Evolutionary conservation across 2,113 vertebrate genomes (phyloP), one percentile per base, ranked within the genome.

Genomic region (Sardina pilchardus): DNA sequence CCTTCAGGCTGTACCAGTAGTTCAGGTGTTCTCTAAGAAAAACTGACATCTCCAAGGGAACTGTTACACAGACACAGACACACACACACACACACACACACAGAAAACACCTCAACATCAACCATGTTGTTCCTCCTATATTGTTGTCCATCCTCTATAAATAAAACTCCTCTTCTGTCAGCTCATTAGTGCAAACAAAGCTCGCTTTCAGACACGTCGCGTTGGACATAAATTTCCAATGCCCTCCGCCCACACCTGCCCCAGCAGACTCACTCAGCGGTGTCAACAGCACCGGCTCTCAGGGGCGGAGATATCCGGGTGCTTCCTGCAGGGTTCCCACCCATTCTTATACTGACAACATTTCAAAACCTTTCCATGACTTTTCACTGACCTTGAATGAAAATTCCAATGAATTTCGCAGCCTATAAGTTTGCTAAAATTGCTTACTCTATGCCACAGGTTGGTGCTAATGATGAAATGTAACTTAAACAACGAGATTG

Each of bases 1-100:
- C 97, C 89, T 99, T 99, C 88, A 99, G 94, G 93, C 97, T 99
- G 93, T 99, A 99, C 98, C 98, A 99, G 93, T 99, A 99, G 93
- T 99, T 99, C 84, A 99, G 91, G 91, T 99, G 97, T 88, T 99
- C 98, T 89, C 98, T 92, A 88, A 98, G 82, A 90, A 99, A 98
- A n/a, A 99, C 98, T 0, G 96, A 96, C 98, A 99, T 97, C 94
- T 99, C 98, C 92, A 98, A 92, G 84, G 98, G 98, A 92, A 99
- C 98, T 99, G 94, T 81, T 78, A 34, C 30, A 78, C 63, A 71
- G 26, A 71, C 63, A 71, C 63, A 71, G 26, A 71, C 63, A 71
- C 63, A 71, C 21, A 39, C 14, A 39, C 30, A 78, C 71, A 34
- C 6, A 71, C 63, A 71, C 63, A 34, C 63, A 34, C 63, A 71